A percentile compares a stretch with the other conserved stretches of the same genome.
These are phyloP conservation scores for Drosophila oshimai DNA, from an alignment of 1,140 invertebrate genomes.

Conservation along the genomic window DNA sequence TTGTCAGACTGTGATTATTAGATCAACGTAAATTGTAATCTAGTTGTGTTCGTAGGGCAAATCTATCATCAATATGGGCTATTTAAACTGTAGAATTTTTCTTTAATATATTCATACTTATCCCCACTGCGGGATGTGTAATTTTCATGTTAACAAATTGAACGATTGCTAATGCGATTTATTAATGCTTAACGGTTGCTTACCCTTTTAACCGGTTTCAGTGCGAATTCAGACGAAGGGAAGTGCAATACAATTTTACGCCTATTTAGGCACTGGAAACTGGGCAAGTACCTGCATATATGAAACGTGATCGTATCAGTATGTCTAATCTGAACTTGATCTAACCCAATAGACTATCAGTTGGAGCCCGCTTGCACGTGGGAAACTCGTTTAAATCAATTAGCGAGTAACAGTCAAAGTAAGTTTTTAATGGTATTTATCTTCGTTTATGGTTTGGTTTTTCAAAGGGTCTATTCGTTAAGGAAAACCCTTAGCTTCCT, in stretches of 20 bases:
- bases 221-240: background rate
- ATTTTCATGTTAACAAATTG: background rate
- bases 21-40: background rate
- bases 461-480: background rate
- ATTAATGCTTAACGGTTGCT: background rate
- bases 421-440: too few relatives aligned
- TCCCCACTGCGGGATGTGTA: background rate
- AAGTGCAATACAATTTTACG: background rate
- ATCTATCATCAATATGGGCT: background rate
- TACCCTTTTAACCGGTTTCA: background rate
- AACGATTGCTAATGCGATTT: background rate
- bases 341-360: slow-evolving; percentile 22
- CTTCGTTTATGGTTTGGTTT: background rate
- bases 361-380: background rate
- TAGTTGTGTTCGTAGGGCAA: background rate
- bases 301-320: slow-evolving; percentile 9
- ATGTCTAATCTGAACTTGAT: slow-evolving; percentile 17
- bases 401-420: background rate
- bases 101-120: background rate
- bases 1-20: background rate
- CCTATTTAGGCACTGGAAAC: background rate
- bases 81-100: background rate
- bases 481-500: background rate
- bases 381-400: slow-evolving; percentile 19
- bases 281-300: background rate